A percentile compares a stretch with the other conserved stretches of the same genome.
Evolutionary conservation across 2,797 vertebrate genomes (phyloP).

Genomic region (Knipowitschia caucasica): DNA sequence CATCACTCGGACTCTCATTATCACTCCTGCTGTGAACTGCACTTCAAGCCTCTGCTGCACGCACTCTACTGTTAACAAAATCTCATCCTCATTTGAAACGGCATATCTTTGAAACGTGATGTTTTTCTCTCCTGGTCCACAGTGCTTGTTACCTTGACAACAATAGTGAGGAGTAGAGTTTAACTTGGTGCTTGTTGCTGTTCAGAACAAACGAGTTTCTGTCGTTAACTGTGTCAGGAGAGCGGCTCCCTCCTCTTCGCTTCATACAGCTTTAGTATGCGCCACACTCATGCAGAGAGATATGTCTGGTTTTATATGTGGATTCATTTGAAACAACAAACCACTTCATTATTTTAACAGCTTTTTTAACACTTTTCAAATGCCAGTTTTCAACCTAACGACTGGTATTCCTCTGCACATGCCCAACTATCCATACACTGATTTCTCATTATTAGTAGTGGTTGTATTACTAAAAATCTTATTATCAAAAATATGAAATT

Average conservation of each 20-base stretch:
- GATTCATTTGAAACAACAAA: constrained; percentile 8
- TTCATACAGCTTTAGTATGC: constrained; percentile 48
- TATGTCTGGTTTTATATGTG: constrained; percentile 17
- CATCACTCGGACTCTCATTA: not conserved
- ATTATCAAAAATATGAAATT: too few species aligned
- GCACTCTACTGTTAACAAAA: constrained; percentile 24
- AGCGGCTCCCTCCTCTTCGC: constrained; percentile 42
- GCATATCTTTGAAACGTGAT: constrained; percentile 62
- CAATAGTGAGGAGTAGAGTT: constrained; percentile 64
- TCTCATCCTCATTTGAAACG: constrained; percentile 50
- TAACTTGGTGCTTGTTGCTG: constrained; percentile 53
- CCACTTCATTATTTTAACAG: too few species aligned
- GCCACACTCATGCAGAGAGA: constrained; percentile 27
- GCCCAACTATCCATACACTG: too few species aligned
- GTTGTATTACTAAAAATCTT: too few species aligned
- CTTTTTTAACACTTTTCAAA: too few species aligned
- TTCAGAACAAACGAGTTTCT: constrained; percentile 67
- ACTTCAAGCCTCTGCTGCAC: constrained; percentile 16
- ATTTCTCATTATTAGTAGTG: too few species aligned
- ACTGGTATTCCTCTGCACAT: too few species aligned
- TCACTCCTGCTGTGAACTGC: not conserved
- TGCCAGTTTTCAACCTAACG: too few species aligned
- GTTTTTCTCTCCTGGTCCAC: constrained; percentile 45
- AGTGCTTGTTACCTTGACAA: constrained; percentile 82
- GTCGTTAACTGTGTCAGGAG: constrained; percentile 72